Evolutionary conservation across 2,888 invertebrate genomes (phyloP), one percentile per base, ranked within the genome.

Genomic region (Acrocera orbiculus): DNA sequence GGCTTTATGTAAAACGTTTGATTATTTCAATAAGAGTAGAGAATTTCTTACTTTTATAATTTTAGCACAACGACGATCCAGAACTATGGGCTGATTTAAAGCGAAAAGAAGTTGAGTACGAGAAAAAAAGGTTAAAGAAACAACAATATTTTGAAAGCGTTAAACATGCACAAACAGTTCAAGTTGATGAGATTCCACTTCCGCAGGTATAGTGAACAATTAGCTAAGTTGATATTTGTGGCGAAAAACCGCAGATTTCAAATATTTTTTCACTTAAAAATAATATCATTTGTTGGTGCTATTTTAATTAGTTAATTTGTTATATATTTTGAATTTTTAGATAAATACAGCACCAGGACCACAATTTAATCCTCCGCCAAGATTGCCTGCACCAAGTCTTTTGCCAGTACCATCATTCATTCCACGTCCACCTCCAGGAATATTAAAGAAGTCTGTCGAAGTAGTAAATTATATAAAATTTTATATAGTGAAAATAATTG

Each of bases 101-200:
- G 52, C 70, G 81, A 30, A 79, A 85, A 52, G 83, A 93, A 60
- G 71, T 77, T 44, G 93, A 95, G 42, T 95, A 96, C 62, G 92
- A 95, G 51, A 80, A 83, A 51, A 73, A 83, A 44, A 66, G 89
- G 43, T 71, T 79, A 39, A 79, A 85, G 56, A 66, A 93, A 40
- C 85, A 92, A 37, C 78, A 85, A 16, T 92, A 89, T 56, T 93
- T 78, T 59, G 93, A 95, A 55, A 89, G 93, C 36, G 93, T 95
- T 1, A 82, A 83, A 52, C 85, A 85, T 58, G 93, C 95, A 0
- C 92, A 95, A 54, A 81, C 86, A 48, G 93, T 95, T 1, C 79
- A 86, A 62, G 73, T 95, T 4, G 92, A 93, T 58, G 92, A 93
- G 60, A 95, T 95, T 57, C 93, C 93, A 4, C 58, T 95, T 37